Base-by-base conservation (phyloP, 2,113 vertebrate genomes). In the Pholis gunnellus region DNA sequence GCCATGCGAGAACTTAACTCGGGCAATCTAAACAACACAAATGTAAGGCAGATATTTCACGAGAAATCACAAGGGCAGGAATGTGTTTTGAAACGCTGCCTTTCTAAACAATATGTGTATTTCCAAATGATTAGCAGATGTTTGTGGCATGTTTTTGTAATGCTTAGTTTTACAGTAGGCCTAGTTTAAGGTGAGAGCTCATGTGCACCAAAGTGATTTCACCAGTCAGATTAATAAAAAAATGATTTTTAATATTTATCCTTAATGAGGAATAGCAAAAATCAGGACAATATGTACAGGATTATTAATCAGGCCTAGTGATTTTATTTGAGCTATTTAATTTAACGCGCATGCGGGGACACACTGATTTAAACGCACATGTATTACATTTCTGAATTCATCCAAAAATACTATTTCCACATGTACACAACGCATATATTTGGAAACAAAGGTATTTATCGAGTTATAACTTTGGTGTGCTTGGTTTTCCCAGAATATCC, bases 41-140 rank as follows among this genome's bases (percentile, higher is more conserved):
- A 87, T 40, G 84, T 36, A 46, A 75, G 76, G 76, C 84, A 86
- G 83, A 87, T 73, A 89, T 79, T 86, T 6, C 78, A 78, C 71
- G 69, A 89, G 78, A 81, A 82, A 72, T 90, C 57, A 38, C 74
- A 31, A 5, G 68, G 34, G 36, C 40, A 78, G 78, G 86, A 90
- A 88, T 86, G 83, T 89, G 84, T 90, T 90, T 80, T 78, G 81
- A 87, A 76, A 85, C 52, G 75, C 75, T 70, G 79, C 69, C 74
- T 36, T 92, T 87, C 67, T 88, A 92, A 94, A 94, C 90, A 86
- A 92, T 89, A 90, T 89, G 87, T 91, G 88, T 78, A 86, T 93
- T 91, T 94, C 57, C 1, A 94, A 94, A 94, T 93, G 56, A 94
- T 93, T 91, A 89, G 85, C 94, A 95, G 93, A 95, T 95, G 95